Evolutionary conservation across 1,140 invertebrate genomes (phyloP).

Genomic region (Idris sp.): DNA sequence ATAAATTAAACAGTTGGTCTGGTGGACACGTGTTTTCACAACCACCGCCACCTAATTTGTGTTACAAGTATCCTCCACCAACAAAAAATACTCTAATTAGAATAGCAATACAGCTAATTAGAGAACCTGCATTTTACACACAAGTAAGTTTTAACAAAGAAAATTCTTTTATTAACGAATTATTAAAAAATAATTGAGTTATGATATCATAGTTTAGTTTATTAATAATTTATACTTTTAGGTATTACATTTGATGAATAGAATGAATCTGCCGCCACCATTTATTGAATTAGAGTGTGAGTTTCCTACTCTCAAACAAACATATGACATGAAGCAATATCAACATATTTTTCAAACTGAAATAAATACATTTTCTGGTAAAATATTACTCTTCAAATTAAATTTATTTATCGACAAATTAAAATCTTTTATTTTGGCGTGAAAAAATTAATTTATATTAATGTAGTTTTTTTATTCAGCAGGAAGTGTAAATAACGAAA

Average conservation of each 20-base stretch:
- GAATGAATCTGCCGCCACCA: constrained; percentile 94
- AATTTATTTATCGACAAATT: too few species aligned
- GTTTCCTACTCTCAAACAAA: constrained; percentile 71
- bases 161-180: too few species aligned
- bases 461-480: too few species aligned
- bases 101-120: constrained; percentile 86
- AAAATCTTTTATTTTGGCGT: too few species aligned
- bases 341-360: constrained; percentile 75
- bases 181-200: too few species aligned
- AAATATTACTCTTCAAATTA: too few species aligned
- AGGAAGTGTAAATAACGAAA: constrained; percentile 8
- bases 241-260: constrained; percentile 96
- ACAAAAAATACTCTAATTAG: constrained; percentile 85
- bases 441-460: too few species aligned
- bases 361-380: too few species aligned
- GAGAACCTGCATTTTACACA: constrained; percentile 89
- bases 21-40: constrained; percentile 83
- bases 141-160: constrained; percentile 80
- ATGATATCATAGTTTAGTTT: too few species aligned
- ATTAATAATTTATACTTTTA: constrained; percentile 63
- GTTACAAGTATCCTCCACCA: constrained; percentile 87
- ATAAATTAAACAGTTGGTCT: constrained; percentile 84
- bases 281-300: constrained; percentile 82
- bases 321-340: constrained; percentile 73
- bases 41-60: constrained; percentile 85